phyloP scores from a whole-genome alignment of 2,888 invertebrate species.

The Nephrotoma guestfalica region DNA sequence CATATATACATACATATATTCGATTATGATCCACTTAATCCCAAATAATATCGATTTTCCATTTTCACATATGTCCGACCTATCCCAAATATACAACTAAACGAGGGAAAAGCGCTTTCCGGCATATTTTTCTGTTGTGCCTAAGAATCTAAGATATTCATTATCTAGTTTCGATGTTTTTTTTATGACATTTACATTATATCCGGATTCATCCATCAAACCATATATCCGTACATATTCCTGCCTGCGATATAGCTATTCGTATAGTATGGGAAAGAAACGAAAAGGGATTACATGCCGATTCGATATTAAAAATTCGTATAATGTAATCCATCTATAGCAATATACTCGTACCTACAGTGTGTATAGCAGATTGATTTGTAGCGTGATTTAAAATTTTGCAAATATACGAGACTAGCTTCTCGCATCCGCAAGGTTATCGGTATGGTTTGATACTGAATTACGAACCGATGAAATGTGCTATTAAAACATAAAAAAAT shows the following conservation, averaged over 20 bases:
- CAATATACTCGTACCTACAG: background rate
- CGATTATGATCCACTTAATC: background rate
- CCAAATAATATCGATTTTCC: background rate
- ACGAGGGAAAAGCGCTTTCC: background rate
- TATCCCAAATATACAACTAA: background rate
- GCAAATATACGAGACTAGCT: background rate
- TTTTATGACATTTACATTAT: background rate
- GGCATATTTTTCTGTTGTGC: background rate
- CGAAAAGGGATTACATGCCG: background rate
- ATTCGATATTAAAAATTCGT: background rate
- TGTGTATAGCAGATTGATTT: background rate
- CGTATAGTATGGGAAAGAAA: background rate
- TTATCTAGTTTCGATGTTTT: background rate
- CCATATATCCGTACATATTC: background rate
- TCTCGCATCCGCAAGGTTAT: background rate
- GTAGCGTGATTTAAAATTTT: background rate
- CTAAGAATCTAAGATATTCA: background rate
- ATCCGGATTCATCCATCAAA: background rate
- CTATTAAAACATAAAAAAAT: background rate
- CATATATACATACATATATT: background rate
- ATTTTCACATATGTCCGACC: background rate
- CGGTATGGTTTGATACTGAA: background rate
- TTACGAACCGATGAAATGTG: background rate
- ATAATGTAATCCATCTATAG: background rate
- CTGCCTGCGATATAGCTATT: too few relatives aligned